Evolutionary conservation across 2,113 vertebrate species (phyloP), one percentile per base, ranked within the genome.

Genomic region (Grammatotria lemairii): DNA sequence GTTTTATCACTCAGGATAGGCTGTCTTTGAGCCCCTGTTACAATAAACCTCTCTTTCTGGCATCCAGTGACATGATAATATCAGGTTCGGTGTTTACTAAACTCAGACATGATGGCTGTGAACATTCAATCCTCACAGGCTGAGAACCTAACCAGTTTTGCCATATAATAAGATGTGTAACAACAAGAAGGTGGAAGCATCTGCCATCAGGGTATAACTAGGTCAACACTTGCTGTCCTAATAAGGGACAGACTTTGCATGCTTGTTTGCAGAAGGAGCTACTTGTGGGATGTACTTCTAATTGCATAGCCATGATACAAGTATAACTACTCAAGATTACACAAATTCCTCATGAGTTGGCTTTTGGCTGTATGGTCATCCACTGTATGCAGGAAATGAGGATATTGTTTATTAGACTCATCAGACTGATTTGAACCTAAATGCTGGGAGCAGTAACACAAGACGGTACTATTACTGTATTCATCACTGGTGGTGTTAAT

Each of bases 61-160:
- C 14, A 38, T 91, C 40, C 23, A 21, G 28, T 63, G 31, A 78
- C 79, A 54, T 1, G 10, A 65, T 23, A 23, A 33, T 11, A 84
- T 88, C 85, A 33, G 12, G 23, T 51, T 81, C 12, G 2, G 3
- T 87, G 78, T 85, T 89, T 75, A 54, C 78, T 47, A 51, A 88
- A 82, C 49, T 55, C 80, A 23, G 17, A 3, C 31, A 13, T 65
- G 33, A n/a, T 33, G 26, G 51, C 49, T 8, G 1, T 2, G 21
- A 45, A 12, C 14, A 2, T 49, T 11, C 6, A 60, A 5, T 19
- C 14, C 6, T 47, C 26, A 28, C 8, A 31, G n/a, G 6, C 26
- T 35, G 47, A 21, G 14, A 2, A 14, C 4, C 8, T 19, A 21
- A 26, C 78, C 19, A 10, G 40, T 3, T 82, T 65, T 65, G 53